These are phyloP conservation scores for Alitta virens DNA, from an alignment of 2,888 invertebrate genomes.

Conservation along the genomic window DNA sequence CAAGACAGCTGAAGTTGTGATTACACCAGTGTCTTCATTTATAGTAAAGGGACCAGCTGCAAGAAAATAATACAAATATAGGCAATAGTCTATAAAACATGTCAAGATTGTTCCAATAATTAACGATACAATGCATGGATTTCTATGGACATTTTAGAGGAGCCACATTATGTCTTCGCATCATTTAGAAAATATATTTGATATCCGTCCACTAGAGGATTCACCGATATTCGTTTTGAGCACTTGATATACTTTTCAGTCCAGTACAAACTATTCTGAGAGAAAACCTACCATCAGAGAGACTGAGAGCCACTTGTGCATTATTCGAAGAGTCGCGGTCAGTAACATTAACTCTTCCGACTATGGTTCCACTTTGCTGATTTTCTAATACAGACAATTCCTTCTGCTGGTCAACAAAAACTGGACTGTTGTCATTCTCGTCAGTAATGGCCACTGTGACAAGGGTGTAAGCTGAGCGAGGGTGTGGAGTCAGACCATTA, in stretches of 20 bases:
- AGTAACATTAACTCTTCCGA: slow-evolving; percentile 23
- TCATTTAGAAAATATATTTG: no score
- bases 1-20: not conserved
- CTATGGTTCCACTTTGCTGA: not conserved
- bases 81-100: no score
- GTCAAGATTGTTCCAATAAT: no score
- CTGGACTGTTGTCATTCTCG: slow-evolving; percentile 19
- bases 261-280: no score
- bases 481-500: slow-evolving; percentile 14
- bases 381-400: slow-evolving; percentile 10
- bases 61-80: not conserved
- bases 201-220: no score
- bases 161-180: no score
- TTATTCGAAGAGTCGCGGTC: slow-evolving; percentile 12
- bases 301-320: slow-evolving; percentile 4
- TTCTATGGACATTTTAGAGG: no score
- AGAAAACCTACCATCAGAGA: slow-evolving; percentile 9
- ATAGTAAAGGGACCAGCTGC: slow-evolving; percentile 19
- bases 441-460: slow-evolving; percentile 24
- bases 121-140: no score
- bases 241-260: no score
- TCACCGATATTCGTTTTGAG: no score
- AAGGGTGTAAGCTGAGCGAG: slow-evolving; percentile 13
- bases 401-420: slow-evolving; percentile 7
- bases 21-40: slow-evolving; percentile 1